Conservation (phyloP, 23 tunicate genomes). For the Trididemnum clinides region DNA sequence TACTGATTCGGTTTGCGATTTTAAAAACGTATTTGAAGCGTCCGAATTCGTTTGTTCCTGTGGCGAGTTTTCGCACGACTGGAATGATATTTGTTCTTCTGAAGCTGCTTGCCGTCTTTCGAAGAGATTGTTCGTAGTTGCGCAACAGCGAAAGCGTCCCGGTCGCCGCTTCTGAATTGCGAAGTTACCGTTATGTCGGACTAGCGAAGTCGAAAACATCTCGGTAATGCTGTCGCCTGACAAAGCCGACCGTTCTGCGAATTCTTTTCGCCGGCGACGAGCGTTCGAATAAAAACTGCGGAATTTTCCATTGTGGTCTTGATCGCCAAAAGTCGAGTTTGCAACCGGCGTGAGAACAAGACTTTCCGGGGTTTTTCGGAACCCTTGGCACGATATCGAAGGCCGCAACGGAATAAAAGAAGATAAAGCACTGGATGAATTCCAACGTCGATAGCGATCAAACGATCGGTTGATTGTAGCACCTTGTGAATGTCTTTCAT, state of each 20-base stretch:
- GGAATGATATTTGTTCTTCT: too few species aligned
- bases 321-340: background rate
- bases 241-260: conserved; percentile 54
- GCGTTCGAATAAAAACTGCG: conserved; percentile 24
- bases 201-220: conserved; percentile 15
- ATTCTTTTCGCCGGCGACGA: conserved; percentile 51
- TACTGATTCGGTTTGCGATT: too few species aligned
- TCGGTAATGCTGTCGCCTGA: conserved; percentile 56
- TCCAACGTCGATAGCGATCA: background rate
- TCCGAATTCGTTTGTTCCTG: too few species aligned
- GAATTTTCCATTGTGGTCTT: background rate
- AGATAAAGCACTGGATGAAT: conserved; percentile 2
- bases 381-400: background rate
- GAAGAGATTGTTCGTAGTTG: background rate
- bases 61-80: too few species aligned
- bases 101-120: too few species aligned
- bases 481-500: background rate
- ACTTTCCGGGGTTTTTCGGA: background rate
- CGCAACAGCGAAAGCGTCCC: background rate
- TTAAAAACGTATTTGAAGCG: too few species aligned
- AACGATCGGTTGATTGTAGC: background rate
- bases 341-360: background rate
- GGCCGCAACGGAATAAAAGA: background rate
- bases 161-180: conserved; percentile 14
- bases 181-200: conserved; percentile 22